A percentile compares a stretch with the other conserved stretches of the same genome.
These are phyloP conservation scores for Montipora foliosa DNA, from an alignment of 64 coral and sea anemone species.

Conservation along the genomic window DNA sequence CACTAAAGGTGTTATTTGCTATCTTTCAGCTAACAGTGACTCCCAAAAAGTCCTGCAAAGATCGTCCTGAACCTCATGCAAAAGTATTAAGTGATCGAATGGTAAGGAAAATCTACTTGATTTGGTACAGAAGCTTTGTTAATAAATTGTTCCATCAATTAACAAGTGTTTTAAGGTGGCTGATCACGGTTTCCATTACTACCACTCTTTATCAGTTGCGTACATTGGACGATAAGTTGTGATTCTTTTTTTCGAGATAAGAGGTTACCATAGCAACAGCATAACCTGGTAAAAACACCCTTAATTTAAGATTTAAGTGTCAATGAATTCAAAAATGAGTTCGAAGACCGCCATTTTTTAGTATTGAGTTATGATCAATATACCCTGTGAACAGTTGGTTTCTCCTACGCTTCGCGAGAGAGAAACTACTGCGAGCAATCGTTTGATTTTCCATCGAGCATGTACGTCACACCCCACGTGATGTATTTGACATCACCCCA, in stretches of 20 bases:
- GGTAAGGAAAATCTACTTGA: conserved; percentile 9
- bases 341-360: neutral
- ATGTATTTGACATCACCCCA: too few species aligned
- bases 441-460: too few species aligned
- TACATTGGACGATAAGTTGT: conserved; percentile 7
- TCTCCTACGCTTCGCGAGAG: too few species aligned
- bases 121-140: neutral
- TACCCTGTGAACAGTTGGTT: neutral
- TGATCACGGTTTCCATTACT: neutral
- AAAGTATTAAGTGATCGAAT: conserved; percentile 10
- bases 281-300: neutral
- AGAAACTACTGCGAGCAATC: too few species aligned
- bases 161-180: neutral
- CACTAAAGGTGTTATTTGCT: neutral
- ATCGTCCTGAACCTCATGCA: neutral
- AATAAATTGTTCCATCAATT: conserved; percentile 2
- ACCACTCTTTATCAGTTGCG: neutral
- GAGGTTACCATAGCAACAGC: neutral
- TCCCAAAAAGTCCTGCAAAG: conserved; percentile 8
- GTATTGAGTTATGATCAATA: neutral
- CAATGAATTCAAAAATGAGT: neutral
- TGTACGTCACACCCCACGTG: too few species aligned
- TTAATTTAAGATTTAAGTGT: conserved; percentile 3
- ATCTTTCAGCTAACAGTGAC: neutral
- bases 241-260: neutral